Evolutionary conservation across 1,140 invertebrate species (phyloP).

Genomic region (Atopsyche davidsoni): DNA sequence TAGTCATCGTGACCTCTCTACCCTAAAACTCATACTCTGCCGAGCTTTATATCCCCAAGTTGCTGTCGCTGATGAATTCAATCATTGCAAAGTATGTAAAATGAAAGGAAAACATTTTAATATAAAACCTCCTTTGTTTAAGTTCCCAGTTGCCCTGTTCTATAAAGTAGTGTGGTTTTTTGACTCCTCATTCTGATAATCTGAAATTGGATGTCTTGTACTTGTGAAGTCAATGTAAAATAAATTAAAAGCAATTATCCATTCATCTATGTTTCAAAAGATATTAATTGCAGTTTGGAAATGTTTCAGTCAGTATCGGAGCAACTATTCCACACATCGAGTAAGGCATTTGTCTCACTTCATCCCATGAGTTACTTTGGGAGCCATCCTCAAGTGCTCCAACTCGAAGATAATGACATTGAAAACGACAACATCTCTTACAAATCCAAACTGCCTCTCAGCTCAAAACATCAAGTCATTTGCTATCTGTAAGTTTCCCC

Average conservation of each 20-base stretch:
- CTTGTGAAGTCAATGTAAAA: too few relatives aligned
- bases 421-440: constrained; percentile 54
- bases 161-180: too few relatives aligned
- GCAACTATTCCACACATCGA: constrained; percentile 88
- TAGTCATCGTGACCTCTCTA: constrained; percentile 75
- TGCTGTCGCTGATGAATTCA: constrained; percentile 87
- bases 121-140: too few relatives aligned
- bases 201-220: too few relatives aligned
- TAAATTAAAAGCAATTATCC: too few relatives aligned
- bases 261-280: too few relatives aligned
- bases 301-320: constrained; percentile 70
- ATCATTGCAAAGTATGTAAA: constrained; percentile 74
- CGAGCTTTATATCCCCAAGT: constrained; percentile 92
- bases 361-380: constrained; percentile 89
- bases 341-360: constrained; percentile 83
- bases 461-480: constrained; percentile 80
- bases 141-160: too few relatives aligned
- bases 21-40: constrained; percentile 84
- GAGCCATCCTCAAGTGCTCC: constrained; percentile 71
- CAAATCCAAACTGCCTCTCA: constrained; percentile 66
- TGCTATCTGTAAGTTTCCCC: constrained; percentile 85
- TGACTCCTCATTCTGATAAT: too few relatives aligned
- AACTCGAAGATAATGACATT: constrained; percentile 72
- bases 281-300: too few relatives aligned
- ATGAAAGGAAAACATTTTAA: too few relatives aligned